Evolutionary conservation across 2,888 invertebrate species (phyloP).

Genomic region (Epistrophella euchroma): DNA sequence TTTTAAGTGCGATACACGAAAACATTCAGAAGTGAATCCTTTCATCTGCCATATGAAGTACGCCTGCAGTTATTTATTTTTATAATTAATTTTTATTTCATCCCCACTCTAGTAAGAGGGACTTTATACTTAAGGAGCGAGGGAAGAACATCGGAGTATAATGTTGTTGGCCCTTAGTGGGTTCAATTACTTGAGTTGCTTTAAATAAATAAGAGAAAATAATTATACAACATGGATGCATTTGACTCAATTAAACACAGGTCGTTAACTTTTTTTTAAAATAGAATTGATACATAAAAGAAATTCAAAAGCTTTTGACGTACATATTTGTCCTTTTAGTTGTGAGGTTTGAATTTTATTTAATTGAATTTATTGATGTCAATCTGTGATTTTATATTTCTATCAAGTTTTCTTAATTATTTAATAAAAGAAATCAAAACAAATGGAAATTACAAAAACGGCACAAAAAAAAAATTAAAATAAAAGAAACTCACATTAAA

Average conservation of each 20-base stretch:
- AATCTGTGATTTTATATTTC: background rate
- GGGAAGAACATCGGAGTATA: constrained; percentile 42
- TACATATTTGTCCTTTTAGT: no score
- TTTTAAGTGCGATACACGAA: constrained; percentile 34
- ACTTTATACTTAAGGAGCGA: constrained; percentile 9
- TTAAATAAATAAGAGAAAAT: background rate
- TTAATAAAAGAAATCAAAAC: background rate
- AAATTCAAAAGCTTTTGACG: no score
- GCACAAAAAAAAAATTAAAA: background rate
- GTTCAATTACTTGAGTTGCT: constrained; percentile 41
- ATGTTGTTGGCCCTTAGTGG: constrained; percentile 46
- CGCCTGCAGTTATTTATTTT: constrained; percentile 60
- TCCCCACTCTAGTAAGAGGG: background rate
- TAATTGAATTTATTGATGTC: no score
- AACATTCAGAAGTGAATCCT: constrained; percentile 5
- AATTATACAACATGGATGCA: background rate
- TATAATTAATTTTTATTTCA: constrained; percentile 70
- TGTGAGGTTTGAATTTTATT: no score
- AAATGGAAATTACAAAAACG: background rate
- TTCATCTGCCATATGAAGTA: constrained; percentile 26
- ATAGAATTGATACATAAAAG: background rate
- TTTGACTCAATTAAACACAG: constrained; percentile 11
- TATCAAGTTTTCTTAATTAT: background rate
- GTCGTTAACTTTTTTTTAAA: background rate
- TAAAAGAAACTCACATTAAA: background rate